Conservation (phyloP, 2,888 invertebrate genomes). For the Euzetes globulus region DNA sequence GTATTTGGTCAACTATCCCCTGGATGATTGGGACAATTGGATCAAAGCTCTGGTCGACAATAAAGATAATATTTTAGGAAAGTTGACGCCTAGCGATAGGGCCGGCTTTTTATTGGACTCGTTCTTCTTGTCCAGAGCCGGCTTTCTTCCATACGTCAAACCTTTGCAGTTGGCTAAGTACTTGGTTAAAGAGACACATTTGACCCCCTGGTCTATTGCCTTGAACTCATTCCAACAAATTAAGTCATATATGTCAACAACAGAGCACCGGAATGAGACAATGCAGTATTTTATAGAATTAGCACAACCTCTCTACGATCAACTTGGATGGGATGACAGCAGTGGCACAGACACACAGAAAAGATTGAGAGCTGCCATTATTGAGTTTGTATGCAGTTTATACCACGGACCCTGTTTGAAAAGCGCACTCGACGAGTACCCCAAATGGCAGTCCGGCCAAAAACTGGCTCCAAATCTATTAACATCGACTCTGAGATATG, state of each 20-base stretch:
- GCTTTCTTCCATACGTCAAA: constrained; percentile 54
- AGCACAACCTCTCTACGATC: neutral
- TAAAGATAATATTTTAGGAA: neutral
- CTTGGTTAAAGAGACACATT: constrained; percentile 43
- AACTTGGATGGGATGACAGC: constrained; percentile 19
- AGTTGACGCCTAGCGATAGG: constrained; percentile 56
- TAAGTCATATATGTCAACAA: neutral
- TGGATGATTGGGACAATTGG: constrained; percentile 47
- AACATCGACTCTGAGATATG: constrained; percentile 15
- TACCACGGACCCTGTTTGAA: neutral
- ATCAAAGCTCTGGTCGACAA: constrained; percentile 40
- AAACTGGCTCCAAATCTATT: neutral
- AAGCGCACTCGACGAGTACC: neutral
- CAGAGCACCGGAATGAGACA: neutral
- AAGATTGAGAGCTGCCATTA: neutral
- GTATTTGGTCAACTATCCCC: constrained; percentile 49
- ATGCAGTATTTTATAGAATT: neutral
- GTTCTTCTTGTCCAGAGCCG: constrained; percentile 51
- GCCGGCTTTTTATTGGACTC: constrained; percentile 84
- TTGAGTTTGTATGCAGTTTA: constrained; percentile 16
- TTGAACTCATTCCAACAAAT: neutral
- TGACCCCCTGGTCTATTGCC: constrained; percentile 43
- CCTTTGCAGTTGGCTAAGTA: constrained; percentile 45
- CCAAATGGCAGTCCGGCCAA: constrained; percentile 12
- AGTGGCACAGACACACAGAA: neutral